phyloP scores from a whole-genome alignment of 2,888 invertebrate species.

The Caenorhabditis angaria region DNA sequence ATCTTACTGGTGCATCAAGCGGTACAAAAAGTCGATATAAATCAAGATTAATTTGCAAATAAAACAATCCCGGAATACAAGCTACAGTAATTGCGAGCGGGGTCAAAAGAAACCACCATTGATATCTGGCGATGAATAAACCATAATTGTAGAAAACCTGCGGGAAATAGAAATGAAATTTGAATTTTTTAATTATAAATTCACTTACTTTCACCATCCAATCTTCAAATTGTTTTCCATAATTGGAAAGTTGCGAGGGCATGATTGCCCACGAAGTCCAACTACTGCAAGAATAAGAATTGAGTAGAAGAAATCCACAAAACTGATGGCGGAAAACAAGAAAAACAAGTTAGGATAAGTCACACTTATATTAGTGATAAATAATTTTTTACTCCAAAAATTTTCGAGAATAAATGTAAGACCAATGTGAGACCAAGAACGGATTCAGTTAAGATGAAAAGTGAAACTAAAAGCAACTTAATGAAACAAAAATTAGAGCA shows the following conservation, averaged over 20 bases:
- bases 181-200: neutral
- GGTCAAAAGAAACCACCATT: slow-evolving; percentile 50
- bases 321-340: neutral
- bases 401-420: too few relatives aligned
- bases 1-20: slow-evolving; percentile 67
- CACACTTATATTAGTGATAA: neutral
- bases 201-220: slow-evolving; percentile 52
- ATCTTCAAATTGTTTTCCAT: slow-evolving; percentile 53
- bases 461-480: neutral
- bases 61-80: slow-evolving; percentile 64
- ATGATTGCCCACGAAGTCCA: slow-evolving; percentile 9
- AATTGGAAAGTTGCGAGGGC: slow-evolving; percentile 16
- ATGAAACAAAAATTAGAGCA: neutral
- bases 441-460: too few relatives aligned
- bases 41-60: slow-evolving; percentile 68
- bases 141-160: slow-evolving; percentile 64
- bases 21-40: slow-evolving; percentile 71
- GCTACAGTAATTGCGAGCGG: slow-evolving; percentile 54
- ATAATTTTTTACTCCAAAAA: too few relatives aligned
- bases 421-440: too few relatives aligned
- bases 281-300: neutral
- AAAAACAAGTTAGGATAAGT: neutral
- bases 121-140: slow-evolving; percentile 65
- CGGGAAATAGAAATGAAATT: too few relatives aligned
- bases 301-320: neutral